A percentile compares a stretch with the other conserved stretches of the same genome.
Evolutionary conservation across 2,113 vertebrate species (phyloP).

Genomic region (Hystrix brachyura): DNA sequence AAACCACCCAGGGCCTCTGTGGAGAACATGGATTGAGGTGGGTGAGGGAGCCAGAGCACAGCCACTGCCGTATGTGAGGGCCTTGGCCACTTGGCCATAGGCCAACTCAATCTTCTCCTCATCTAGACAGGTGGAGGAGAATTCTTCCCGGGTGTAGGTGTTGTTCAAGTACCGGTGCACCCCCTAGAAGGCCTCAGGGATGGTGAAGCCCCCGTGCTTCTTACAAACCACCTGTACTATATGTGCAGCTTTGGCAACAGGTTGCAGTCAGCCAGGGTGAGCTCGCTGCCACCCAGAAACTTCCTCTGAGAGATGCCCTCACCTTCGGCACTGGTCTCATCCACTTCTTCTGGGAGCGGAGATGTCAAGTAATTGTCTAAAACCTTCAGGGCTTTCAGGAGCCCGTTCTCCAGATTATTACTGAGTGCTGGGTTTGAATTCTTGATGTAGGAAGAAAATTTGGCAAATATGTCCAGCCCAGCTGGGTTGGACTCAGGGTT

Average conservation of each 20-base stretch:
- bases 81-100: conserved; percentile 93
- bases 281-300: conserved; percentile 93
- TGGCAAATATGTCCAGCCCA: conserved; percentile 94
- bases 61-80: conserved; percentile 90
- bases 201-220: conserved; percentile 92
- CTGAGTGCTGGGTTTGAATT: conserved; percentile 94
- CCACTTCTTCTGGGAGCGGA: conserved; percentile 94
- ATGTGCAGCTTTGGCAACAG: conserved; percentile 96
- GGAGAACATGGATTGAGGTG: neutral
- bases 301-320: conserved; percentile 91
- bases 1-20: conserved; percentile 42
- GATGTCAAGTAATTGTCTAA: conserved; percentile 92
- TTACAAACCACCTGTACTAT: conserved; percentile 95
- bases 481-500: conserved; percentile 96
- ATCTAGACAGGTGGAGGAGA: conserved; percentile 93
- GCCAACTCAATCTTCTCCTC: conserved; percentile 93
- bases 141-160: conserved; percentile 93
- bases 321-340: conserved; percentile 93
- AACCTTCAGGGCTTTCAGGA: conserved; percentile 93
- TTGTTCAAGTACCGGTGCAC: conserved; percentile 94
- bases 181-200: conserved; percentile 90
- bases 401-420: conserved; percentile 93
- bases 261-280: conserved; percentile 96
- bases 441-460: conserved; percentile 96
- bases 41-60: neutral